Percentiles rank a stretch among this genome's conserved stretches.
Conservation (phyloP, 2,797 vertebrate species). For the Lateolabrax maculatus region DNA sequence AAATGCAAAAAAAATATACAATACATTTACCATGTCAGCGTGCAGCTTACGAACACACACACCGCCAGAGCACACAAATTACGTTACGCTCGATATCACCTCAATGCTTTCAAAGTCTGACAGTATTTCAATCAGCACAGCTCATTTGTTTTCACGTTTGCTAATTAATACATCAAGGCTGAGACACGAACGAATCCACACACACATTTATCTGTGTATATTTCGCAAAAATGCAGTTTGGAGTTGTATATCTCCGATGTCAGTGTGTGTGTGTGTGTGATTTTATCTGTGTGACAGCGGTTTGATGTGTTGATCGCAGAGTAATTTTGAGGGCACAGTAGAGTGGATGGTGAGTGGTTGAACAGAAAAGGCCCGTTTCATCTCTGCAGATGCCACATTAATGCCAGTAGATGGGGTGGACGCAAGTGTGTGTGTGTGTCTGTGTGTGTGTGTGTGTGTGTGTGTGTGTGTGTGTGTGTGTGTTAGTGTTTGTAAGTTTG, state of each 20-base stretch:
- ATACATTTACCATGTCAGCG: constrained; percentile 8
- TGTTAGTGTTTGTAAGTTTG: constrained; percentile 47
- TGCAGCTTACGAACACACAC: background rate
- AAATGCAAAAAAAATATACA: background rate
- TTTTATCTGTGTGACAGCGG: constrained; percentile 35
- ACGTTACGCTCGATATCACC: constrained; percentile 39
- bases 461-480: too few species aligned
- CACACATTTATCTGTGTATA: background rate
- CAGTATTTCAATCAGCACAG: constrained; percentile 35
- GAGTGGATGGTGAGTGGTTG: constrained; percentile 44
- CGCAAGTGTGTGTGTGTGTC: background rate
- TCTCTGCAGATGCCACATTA: constrained; percentile 57
- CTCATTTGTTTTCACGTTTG: constrained; percentile 54
- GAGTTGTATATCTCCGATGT: background rate
- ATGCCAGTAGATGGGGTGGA: constrained; percentile 26
- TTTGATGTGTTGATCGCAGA: constrained; percentile 51
- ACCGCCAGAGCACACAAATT: background rate
- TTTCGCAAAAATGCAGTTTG: background rate
- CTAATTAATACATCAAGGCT: constrained; percentile 49
- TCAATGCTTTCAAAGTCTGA: constrained; percentile 34
- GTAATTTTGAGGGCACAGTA: constrained; percentile 32
- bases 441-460: too few species aligned
- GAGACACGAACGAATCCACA: too few species aligned
- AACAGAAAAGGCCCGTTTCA: constrained; percentile 40
- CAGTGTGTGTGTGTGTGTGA: background rate